These are phyloP conservation scores for Leptothorax acervorum DNA, from an alignment of 2,888 invertebrate species.

Conservation along the genomic window DNA sequence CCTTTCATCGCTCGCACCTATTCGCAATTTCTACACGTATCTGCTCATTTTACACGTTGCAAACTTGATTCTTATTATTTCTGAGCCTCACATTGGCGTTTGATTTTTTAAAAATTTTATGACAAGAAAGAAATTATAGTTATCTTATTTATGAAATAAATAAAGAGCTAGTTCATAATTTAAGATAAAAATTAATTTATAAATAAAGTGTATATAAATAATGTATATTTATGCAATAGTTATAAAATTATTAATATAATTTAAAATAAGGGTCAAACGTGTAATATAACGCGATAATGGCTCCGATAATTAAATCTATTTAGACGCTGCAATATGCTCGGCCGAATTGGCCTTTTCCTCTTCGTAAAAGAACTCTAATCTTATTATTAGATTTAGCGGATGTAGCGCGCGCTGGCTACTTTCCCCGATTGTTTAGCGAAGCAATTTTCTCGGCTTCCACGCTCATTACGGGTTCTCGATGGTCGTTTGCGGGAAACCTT, in stretches of 20 bases:
- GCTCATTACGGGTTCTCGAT: slow-evolving; percentile 8
- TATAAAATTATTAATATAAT: not conserved
- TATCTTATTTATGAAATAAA: not conserved
- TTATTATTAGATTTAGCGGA: not conserved
- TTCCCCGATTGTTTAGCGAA: slow-evolving; percentile 28
- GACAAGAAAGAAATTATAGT: not conserved
- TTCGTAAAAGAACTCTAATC: not conserved
- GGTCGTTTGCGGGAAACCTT: slow-evolving; percentile 21
- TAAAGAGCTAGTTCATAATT: not conserved
- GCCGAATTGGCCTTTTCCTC: not conserved
- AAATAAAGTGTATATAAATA: not conserved
- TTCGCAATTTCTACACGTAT: not conserved
- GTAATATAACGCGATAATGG: not conserved
- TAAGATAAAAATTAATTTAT: not conserved
- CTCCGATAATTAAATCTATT: not conserved
- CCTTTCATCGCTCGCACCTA: not conserved
- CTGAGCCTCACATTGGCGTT: not conserved
- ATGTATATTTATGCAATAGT: not conserved
- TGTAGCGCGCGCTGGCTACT: not conserved
- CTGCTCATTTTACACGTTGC: not conserved
- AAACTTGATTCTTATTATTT: not conserved
- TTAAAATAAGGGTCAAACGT: not conserved
- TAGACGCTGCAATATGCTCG: not conserved
- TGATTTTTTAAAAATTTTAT: not conserved
- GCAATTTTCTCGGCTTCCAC: slow-evolving; percentile 20